Evolutionary conservation across 2,113 vertebrate genomes (phyloP).

Genomic region (Crotalus helleri): DNA sequence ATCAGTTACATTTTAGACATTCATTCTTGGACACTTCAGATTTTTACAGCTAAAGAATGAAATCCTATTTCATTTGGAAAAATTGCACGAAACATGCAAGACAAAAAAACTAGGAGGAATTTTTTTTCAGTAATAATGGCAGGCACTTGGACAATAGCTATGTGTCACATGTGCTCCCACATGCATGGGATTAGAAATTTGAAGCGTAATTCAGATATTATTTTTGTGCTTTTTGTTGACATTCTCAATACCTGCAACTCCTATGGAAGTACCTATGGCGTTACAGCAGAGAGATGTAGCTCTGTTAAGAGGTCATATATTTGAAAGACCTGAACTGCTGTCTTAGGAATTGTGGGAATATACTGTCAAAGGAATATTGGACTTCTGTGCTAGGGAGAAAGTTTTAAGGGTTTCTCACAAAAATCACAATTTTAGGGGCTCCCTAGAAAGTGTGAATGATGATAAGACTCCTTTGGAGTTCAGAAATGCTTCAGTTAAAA

Average conservation of each 20-base stretch:
- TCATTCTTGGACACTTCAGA: not conserved
- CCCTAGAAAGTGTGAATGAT: not conserved
- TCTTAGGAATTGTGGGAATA: not conserved
- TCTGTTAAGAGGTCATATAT: not conserved
- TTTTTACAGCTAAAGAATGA: not conserved
- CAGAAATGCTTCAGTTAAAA: not conserved
- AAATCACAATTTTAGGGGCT: not conserved
- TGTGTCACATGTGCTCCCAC: not conserved
- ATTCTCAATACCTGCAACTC: not conserved
- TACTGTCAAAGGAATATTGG: not conserved
- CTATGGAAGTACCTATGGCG: not conserved
- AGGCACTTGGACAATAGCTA: not conserved
- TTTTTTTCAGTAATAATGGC: not conserved
- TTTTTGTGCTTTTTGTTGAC: not conserved
- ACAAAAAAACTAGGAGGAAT: not conserved
- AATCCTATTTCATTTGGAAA: not conserved
- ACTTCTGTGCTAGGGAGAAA: not conserved
- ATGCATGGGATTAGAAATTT: not conserved
- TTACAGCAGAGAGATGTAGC: not conserved
- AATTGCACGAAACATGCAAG: not conserved
- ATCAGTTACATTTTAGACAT: not conserved
- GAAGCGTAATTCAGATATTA: not conserved
- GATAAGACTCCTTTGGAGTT: not conserved
- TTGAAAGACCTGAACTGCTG: not conserved
- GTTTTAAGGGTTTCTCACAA: not conserved